A percentile compares a stretch with the other conserved stretches of the same genome.
phyloP scores from a whole-genome alignment of 2,797 vertebrate species.

The Amphiprion clarkii region DNA sequence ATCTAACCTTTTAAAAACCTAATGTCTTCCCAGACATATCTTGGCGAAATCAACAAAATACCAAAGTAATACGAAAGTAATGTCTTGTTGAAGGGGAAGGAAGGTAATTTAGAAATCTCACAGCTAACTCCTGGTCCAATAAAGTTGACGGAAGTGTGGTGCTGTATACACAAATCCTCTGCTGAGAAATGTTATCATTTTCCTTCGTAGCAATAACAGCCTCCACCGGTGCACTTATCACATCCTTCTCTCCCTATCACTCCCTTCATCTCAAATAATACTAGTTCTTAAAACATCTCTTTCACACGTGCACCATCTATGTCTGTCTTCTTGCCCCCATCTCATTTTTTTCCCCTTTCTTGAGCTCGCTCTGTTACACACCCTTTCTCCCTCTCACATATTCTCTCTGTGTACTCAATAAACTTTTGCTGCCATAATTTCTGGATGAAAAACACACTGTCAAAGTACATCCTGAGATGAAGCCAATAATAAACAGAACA shows the following conservation, averaged over 20 bases:
- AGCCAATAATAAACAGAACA: background rate
- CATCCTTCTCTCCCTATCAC: slow-evolving; percentile 60
- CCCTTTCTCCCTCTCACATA: background rate
- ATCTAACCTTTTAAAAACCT: slow-evolving; percentile 17
- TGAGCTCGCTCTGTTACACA: slow-evolving; percentile 19
- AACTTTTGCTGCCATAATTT: background rate
- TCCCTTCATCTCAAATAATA: slow-evolving; percentile 65
- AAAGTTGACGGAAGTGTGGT: slow-evolving; percentile 50
- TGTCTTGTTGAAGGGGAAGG: slow-evolving; percentile 34
- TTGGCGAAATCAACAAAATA: slow-evolving; percentile 36
- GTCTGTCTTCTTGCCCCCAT: slow-evolving; percentile 19
- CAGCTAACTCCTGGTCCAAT: slow-evolving; percentile 57
- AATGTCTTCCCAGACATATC: slow-evolving; percentile 1
- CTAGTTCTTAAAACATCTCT: slow-evolving; percentile 63
- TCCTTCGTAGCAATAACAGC: slow-evolving; percentile 66
- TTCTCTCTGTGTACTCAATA: background rate
- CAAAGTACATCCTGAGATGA: background rate
- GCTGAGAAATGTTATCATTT: slow-evolving; percentile 70
- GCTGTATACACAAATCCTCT: slow-evolving; percentile 63
- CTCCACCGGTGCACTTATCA: slow-evolving; percentile 60
- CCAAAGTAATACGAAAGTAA: slow-evolving; percentile 36
- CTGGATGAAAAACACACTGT: background rate
- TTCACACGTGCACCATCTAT: slow-evolving; percentile 26
- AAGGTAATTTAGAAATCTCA: slow-evolving; percentile 54
- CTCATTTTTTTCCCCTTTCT: background rate